Percentiles rank a stretch among this genome's conserved stretches.
Evolutionary conservation across 2,888 invertebrate species (phyloP).

Genomic region (Idaea straminata): DNA sequence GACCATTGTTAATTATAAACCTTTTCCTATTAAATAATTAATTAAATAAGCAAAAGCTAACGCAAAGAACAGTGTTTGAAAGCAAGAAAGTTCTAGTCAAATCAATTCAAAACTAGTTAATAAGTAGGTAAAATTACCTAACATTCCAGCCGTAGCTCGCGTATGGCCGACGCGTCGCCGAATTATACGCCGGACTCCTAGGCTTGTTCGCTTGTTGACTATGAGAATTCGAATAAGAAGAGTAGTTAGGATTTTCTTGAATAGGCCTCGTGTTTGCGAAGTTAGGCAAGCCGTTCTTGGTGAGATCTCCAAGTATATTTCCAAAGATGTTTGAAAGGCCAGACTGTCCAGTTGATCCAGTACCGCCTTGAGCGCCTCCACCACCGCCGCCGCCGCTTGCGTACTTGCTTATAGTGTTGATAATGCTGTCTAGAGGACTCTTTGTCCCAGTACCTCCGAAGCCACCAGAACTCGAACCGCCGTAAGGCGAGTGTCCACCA

Average conservation of each 20-base stretch:
- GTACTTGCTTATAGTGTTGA: slow-evolving; percentile 55
- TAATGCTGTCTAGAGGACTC: slow-evolving; percentile 50
- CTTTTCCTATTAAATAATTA: neutral
- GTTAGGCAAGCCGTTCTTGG: slow-evolving; percentile 57
- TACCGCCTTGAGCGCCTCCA: neutral
- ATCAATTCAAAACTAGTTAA: neutral
- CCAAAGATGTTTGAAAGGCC: slow-evolving; percentile 65
- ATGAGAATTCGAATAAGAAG: slow-evolving; percentile 67
- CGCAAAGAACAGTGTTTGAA: neutral
- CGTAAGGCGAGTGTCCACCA: slow-evolving; percentile 24
- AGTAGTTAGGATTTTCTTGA: slow-evolving; percentile 69
- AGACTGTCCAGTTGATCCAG: slow-evolving; percentile 14
- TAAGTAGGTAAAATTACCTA: slow-evolving; percentile 63
- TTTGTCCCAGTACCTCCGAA: slow-evolving; percentile 37
- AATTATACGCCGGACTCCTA: slow-evolving; percentile 48
- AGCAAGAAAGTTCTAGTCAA: neutral
- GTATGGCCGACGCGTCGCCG: slow-evolving; percentile 60
- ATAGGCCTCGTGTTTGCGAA: slow-evolving; percentile 70
- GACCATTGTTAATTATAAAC: neutral
- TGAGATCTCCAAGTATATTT: slow-evolving; percentile 59
- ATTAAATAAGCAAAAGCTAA: neutral
- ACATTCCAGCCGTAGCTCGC: slow-evolving; percentile 68
- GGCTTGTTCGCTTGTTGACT: slow-evolving; percentile 60
- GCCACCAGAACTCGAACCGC: slow-evolving; percentile 32
- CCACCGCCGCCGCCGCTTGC: slow-evolving; percentile 42